Evolutionary conservation across 2,888 invertebrate genomes (phyloP), one percentile per base, ranked within the genome.

Genomic region (Corbicula japonica): DNA sequence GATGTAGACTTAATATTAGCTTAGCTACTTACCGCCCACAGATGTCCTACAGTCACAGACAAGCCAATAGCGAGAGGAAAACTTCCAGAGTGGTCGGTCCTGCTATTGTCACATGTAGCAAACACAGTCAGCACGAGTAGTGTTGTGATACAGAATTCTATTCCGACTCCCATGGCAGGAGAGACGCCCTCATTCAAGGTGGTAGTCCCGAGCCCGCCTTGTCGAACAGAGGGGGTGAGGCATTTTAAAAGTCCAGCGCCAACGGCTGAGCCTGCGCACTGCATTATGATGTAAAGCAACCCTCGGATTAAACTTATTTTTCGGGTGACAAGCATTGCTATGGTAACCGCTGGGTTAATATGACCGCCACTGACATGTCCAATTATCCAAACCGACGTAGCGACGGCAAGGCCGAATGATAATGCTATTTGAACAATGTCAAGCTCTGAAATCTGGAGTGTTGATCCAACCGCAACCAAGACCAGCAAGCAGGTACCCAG

Each of bases 241-340:
- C 85, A 86, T 60, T 85, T 85, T 97, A 98, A 96, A 81, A 98
- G 95, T 0, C 98, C 98, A 4, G 98, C 97, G 50, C 98, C 98
- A 0, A 98, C 98, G 87, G 98, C 97, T 28, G 96, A 97, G 30
- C 98, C 98, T 52, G 98, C 97, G 92, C 97, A 97, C 94, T 98
- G 98, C 66, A 98, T 97, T 2, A 97, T 96, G 78, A 98, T 95
- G 94, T 98, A 98, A 38, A 97, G 94, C 1, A 97, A 63, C 0
- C 96, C 97, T 83, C 97, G 95, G 44, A 96, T 70, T 0, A 97
- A 94, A 87, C 96, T 96, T 68, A 97, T 96, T 89, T 96, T 96
- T n/a, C 98, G 97, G 15, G 96, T 95, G 10, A 96, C 95, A 66
- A 97, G 94, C 94, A 98, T 95, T 3, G 96, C 91, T 12, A 89